Percentiles rank a stretch among this genome's conserved stretches.
Evolutionary conservation across 2,888 invertebrate species (phyloP).

Genomic region (Philopedon plagiatum): DNA sequence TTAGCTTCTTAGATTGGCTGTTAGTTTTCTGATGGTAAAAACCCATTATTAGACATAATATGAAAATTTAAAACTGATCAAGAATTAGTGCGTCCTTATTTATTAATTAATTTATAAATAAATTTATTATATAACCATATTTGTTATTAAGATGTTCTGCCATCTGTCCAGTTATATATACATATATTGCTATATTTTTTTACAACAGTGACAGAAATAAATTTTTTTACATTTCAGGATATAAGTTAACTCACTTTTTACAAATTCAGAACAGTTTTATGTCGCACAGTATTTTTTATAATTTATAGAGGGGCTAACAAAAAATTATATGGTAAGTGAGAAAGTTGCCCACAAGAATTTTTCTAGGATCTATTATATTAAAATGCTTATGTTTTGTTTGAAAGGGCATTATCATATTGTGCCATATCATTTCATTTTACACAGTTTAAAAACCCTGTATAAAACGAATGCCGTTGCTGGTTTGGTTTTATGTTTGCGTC

Average conservation of each 20-base stretch:
- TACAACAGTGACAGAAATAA: too few species aligned
- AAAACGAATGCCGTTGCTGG: neutral
- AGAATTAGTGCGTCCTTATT: neutral
- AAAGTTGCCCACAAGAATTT: too few species aligned
- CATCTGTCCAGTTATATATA: neutral
- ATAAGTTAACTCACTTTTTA: too few species aligned
- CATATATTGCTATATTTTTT: too few species aligned
- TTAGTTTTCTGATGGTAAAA: conserved; percentile 22
- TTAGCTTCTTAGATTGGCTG: conserved; percentile 31
- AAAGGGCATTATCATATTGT: too few species aligned
- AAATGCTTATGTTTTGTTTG: too few species aligned
- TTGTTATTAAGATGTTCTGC: neutral
- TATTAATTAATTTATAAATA: neutral
- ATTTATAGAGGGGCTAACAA: too few species aligned
- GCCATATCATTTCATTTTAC: neutral
- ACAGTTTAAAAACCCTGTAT: neutral
- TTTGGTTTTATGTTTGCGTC: neutral
- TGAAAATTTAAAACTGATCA: conserved; percentile 18
- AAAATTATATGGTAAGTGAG: too few species aligned
- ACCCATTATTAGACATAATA: conserved; percentile 6
- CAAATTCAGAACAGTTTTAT: too few species aligned
- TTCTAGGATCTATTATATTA: too few species aligned
- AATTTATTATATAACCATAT: neutral
- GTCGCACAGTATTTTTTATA: too few species aligned
- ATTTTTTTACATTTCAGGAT: too few species aligned